Evolutionary conservation across 2,113 vertebrate species (phyloP).

Genomic region (Dasypus novemcinctus): DNA sequence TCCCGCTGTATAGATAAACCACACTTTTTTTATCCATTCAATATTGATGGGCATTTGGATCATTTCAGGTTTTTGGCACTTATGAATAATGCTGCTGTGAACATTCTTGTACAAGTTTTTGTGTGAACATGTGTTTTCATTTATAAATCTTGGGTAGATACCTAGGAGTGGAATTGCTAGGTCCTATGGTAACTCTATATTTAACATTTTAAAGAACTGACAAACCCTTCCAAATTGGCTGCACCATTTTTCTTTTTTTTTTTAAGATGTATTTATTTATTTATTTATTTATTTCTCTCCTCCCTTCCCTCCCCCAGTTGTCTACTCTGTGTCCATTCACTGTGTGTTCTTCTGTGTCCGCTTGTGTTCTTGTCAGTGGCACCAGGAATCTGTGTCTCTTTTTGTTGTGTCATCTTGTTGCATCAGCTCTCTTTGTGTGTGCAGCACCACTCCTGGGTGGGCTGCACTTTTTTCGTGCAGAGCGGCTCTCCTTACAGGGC

Average conservation of each 20-base stretch:
- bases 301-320: no score
- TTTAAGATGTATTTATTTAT: no score
- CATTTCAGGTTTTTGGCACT: slow-evolving; percentile 5
- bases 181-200: neutral
- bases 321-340: no score
- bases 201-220: slow-evolving; percentile 19
- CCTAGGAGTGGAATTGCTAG: neutral
- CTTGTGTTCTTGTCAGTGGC: no score
- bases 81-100: neutral
- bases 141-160: neutral
- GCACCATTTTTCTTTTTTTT: neutral
- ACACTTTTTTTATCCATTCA: neutral
- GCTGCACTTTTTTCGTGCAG: no score
- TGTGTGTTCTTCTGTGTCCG: no score
- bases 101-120: neutral
- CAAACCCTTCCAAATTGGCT: neutral
- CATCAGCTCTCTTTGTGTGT: no score
- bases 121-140: neutral
- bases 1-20: neutral
- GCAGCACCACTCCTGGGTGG: no score
- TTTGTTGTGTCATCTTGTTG: no score
- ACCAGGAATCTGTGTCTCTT: no score
- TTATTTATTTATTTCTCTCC: no score
- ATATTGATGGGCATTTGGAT: neutral
- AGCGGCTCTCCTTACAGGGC: no score